Conservation (phyloP, 2,113 vertebrate species). For the Cariama cristata region DNA sequence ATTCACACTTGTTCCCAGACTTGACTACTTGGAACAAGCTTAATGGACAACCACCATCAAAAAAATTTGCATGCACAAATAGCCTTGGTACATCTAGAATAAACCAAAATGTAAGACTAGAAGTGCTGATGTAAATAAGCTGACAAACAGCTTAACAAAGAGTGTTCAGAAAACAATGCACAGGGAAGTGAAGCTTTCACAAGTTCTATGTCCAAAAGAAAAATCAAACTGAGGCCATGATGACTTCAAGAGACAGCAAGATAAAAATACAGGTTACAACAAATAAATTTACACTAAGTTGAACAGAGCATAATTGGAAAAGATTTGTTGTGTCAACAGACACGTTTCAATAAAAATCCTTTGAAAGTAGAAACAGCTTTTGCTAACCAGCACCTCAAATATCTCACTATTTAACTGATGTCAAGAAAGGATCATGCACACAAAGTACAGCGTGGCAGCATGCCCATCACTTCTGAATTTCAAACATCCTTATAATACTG, state of each 20-base stretch:
- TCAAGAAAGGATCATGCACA: background rate
- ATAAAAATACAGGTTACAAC: background rate
- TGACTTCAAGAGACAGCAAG: background rate
- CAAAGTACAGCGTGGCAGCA: background rate
- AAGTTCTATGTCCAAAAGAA: background rate
- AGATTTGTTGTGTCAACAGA: background rate
- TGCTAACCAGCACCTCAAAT: background rate
- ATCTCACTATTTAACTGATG: background rate
- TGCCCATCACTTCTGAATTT: background rate
- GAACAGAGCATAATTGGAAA: accelerated
- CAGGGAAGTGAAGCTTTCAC: background rate
- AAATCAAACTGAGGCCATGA: background rate
- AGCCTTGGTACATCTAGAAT: background rate
- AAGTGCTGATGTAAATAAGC: background rate
- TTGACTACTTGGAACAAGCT: background rate
- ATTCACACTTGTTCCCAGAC: background rate
- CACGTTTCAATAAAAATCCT: background rate
- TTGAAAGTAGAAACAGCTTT: background rate
- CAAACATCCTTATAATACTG: background rate
- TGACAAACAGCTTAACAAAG: background rate
- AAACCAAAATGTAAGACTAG: background rate
- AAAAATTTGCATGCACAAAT: background rate
- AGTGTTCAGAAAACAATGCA: background rate
- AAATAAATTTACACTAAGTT: background rate
- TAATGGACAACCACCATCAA: background rate